Evolutionary conservation across 2,797 vertebrate genomes (phyloP), one percentile per base, ranked within the genome.

Genomic region (Pseudomugil tenellus): DNA sequence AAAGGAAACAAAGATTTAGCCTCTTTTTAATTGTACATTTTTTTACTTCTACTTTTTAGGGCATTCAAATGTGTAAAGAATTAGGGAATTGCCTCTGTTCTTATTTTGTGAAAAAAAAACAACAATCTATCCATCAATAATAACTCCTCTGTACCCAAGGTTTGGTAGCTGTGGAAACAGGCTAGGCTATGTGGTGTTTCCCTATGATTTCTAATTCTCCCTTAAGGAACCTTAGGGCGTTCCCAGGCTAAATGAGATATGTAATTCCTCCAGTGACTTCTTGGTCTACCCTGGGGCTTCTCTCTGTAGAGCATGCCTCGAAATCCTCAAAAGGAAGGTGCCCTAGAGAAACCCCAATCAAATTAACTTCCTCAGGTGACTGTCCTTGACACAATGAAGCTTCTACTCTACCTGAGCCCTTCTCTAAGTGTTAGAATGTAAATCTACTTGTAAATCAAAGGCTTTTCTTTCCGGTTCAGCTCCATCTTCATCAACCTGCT

Each of bases 271-370:
- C n/a, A n/a, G 14, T 8, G 26, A 60, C 14, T 23, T 43, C 26
- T 54, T 29, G 51, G 28, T 69, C 28, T 9, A 16, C 37, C 48
- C n/a, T 6, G n/a, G 19, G 66, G 55, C 37, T 6, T 37, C 13
- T 49, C 23, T 58, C 31, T 5, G 11, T 17, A 4, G 53, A 21
- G 32, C 31, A 29, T 23, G 26, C 26, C 23, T 41, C 34, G 26
- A 41, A 68, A 59, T 41, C 56, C 66, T 68, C 26, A 1, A 51
- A 68, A 51, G n/a, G 23, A 28, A 49, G 19, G 43, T 31, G 19
- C 56, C 46, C 25, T 25, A 12, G 32, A 68, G 66, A 48, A 34
- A 17, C 12, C 29, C 14, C 29, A 31, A 53, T 59, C 39, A 59
- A 34, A 52, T 21, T 34, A 41, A 59, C 12, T 12, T 3, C 57